Base-by-base conservation (phyloP, 2,888 invertebrate species). In the Sesamia inferens region DNA sequence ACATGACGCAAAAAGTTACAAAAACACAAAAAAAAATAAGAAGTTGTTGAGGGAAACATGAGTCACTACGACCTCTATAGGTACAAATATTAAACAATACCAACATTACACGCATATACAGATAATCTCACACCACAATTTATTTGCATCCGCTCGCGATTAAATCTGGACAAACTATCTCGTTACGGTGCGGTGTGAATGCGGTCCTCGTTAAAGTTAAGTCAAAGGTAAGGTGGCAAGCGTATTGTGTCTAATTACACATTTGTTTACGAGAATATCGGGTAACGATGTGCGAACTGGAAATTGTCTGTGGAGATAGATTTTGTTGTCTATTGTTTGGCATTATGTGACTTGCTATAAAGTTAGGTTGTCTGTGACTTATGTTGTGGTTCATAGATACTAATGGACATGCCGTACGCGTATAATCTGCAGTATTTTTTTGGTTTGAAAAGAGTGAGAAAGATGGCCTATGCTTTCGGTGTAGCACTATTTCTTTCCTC, bases 101-200 rank as follows among this genome's bases (percentile, higher is more conserved):
- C 47, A 54, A 58, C 63, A 64, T 22, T 57, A 67, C n/a, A 65
- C 31, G 39, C 47, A 19, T 58, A 70, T 54, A 63, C 55, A 65
- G 67, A 76, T 80, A 77, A 81, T 78, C 61, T 71, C 19, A 54
- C n/a, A 54, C 39, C 31, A 39, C 59, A 66, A 71, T 39, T 59
- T 66, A 79, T 62, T 31, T 62, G 24, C 75, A 73, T 82, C 79
- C 79, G 62, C 7, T 31, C 39, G 19, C 62, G 84, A 85, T 83
- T 74, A n/a, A 58, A 76, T 76, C 78, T 63, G 14, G 51, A 22
- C 63, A 22, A 66, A 68, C 66, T 76, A 78, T 84, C 74, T 44
- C 10, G 75, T 85, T 85, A 85, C 85, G 39, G 0, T 24, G 61
- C 81, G 79, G 80, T 82, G 80, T 86, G 62, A 85, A 76, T 63